A percentile compares a stretch with the other conserved stretches of the same genome.
These are phyloP conservation scores for Malurus melanocephalus DNA, from an alignment of 2,113 vertebrate genomes.

Conservation along the genomic window DNA sequence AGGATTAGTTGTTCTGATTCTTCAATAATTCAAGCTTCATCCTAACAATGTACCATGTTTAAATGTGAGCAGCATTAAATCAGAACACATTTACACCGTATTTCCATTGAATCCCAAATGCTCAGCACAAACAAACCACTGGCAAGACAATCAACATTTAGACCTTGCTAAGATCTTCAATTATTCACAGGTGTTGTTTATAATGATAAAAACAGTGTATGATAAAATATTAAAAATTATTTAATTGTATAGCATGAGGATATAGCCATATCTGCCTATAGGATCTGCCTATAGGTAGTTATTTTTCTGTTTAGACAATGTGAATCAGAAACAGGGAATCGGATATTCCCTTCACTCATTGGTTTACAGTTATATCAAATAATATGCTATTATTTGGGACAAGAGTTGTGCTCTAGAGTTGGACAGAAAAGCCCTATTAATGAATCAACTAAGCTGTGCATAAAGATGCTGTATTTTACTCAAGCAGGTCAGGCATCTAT, in stretches of 20 bases:
- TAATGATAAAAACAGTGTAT: background rate
- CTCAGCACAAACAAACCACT: background rate
- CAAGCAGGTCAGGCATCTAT: background rate
- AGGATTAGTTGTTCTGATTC: constrained; percentile 27
- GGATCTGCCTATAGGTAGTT: background rate
- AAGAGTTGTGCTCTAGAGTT: background rate
- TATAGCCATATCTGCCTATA: background rate
- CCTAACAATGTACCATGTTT: background rate
- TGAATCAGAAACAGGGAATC: background rate
- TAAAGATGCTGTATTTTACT: background rate
- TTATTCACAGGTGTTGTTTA: background rate
- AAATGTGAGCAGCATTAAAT: constrained; percentile 29
- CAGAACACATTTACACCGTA: background rate
- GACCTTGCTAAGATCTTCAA: background rate
- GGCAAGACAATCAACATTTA: background rate
- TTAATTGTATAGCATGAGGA: background rate
- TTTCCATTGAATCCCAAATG: constrained; percentile 1
- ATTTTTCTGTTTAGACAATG: background rate
- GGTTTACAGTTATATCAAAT: background rate
- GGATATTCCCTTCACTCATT: background rate
- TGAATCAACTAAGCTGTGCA: background rate
- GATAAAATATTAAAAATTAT: background rate
- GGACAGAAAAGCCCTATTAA: background rate
- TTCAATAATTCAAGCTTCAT: constrained; percentile 45
- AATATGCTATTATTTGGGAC: background rate